Evolutionary conservation across 2,797 vertebrate genomes (phyloP).

Genomic region (Spea hammondii): DNA sequence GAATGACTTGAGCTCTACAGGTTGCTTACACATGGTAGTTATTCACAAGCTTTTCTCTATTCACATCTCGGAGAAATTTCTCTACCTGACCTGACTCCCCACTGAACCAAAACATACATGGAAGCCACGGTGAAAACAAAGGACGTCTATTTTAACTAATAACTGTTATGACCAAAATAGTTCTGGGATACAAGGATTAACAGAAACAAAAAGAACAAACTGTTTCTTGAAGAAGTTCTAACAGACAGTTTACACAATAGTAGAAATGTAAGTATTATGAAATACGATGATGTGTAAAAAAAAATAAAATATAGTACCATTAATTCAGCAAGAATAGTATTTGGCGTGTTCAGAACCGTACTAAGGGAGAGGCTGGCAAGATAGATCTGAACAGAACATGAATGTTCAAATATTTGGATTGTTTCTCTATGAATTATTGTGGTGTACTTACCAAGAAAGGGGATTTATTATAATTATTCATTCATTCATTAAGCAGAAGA

Average conservation of each 20-base stretch:
- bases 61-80: too few species aligned
- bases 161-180: not conserved
- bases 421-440: slow-evolving; percentile 1
- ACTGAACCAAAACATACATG: not conserved
- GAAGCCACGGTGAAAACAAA: not conserved
- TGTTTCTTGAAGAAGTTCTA: slow-evolving; percentile 7
- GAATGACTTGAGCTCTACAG: too few species aligned
- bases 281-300: slow-evolving; percentile 7
- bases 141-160: not conserved
- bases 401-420: slow-evolving; percentile 9
- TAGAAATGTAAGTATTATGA: slow-evolving; percentile 23
- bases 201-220: slow-evolving; percentile 5
- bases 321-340: not conserved
- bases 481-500: not conserved
- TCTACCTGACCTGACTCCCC: too few species aligned
- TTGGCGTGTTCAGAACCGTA: slow-evolving; percentile 31
- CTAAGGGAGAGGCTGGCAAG: slow-evolving; percentile 21
- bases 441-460: not conserved
- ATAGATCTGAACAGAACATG: not conserved
- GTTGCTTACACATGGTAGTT: too few species aligned
- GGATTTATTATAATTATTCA: not conserved
- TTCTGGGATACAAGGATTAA: not conserved
- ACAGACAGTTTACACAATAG: slow-evolving; percentile 26
- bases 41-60: too few species aligned
- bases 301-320: not conserved